These are phyloP conservation scores for Nomia melanderi DNA, from an alignment of 1,140 invertebrate species.

Conservation along the genomic window DNA sequence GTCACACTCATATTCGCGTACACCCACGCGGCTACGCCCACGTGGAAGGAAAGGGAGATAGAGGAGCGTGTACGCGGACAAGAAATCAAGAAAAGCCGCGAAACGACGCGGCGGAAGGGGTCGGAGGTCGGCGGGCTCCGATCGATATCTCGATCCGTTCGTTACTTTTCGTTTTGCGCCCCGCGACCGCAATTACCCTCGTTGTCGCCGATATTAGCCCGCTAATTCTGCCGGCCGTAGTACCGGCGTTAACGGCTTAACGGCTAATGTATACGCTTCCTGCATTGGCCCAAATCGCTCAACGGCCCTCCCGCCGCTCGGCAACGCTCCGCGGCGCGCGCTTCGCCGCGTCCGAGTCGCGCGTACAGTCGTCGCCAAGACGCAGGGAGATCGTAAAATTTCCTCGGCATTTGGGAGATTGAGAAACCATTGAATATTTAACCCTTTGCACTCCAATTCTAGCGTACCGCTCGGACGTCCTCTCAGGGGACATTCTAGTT, in stretches of 20 bases:
- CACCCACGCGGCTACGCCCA: no score
- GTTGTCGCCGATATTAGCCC: slow-evolving; percentile 6
- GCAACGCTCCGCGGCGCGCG: no score
- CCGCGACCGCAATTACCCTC: slow-evolving; percentile 5
- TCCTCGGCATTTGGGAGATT: no score
- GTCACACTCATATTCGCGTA: background rate
- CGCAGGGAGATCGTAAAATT: no score
- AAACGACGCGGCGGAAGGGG: no score
- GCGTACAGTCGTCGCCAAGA: no score
- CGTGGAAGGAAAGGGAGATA: no score
- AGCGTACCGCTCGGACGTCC: no score
- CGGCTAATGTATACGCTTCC: slow-evolving; percentile 30
- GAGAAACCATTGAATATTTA: no score
- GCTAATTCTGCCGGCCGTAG: slow-evolving; percentile 17
- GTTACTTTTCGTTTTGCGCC: slow-evolving; percentile 7
- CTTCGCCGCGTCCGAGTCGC: background rate
- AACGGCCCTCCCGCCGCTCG: background rate
- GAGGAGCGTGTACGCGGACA: background rate
- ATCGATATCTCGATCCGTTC: slow-evolving; percentile 1
- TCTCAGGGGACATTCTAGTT: no score
- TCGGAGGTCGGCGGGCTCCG: background rate
- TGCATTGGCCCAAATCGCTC: background rate
- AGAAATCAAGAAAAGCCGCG: slow-evolving; percentile 2
- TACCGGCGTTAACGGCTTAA: slow-evolving; percentile 31
- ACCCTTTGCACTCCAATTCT: no score